Base-by-base conservation (phyloP, 2,797 vertebrate genomes). In the Gadopsis bispinosus region DNA sequence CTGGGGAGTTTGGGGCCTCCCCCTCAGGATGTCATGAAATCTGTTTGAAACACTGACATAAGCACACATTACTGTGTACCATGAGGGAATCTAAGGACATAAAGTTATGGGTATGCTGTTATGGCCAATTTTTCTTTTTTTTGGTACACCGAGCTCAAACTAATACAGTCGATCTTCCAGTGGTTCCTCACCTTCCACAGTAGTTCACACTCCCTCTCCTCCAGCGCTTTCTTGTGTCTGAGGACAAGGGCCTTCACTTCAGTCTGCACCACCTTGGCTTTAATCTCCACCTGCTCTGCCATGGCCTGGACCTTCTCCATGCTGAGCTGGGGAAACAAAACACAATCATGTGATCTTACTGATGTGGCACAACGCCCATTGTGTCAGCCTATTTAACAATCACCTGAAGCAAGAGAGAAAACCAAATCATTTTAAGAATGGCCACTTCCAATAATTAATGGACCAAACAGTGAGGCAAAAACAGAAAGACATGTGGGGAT, bases 221-320 rank as follows among this genome's bases (percentile, higher is more conserved):
- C 98, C 87, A 99, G 93, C 43, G 97, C 98, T 86, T 99, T 98
- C 94, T 97, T 98, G 60, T 99, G 97, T 76, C 97, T 93, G 0
- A 97, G 96, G 1, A 98, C 97, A 29, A 99, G 97, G 0, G 97
- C 97, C 89, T 99, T 99, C 80, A 99, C 98, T 93, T 99, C 98
- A 0, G 97, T 96, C 92, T 99, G 98, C 10, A 99, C 97, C 90
- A 99, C 96, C 90, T 99, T 98, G 0, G 98, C 97, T 90, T 99
- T 99, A 94, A 99, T 97, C 93, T 99, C 98, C 72, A 99, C 98
- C 91, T 99, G 97, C 84, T 99, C 98, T 0, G 97, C 98, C 92
- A 99, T 97, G 19, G 98, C 96, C 93, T 99, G 97, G 75, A 97
- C 97, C 83, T 99, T 98, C 84, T 99, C 98, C 83, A 99, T 98